phyloP scores from a whole-genome alignment of 2,888 invertebrate genomes.

The Acleris emargana region DNA sequence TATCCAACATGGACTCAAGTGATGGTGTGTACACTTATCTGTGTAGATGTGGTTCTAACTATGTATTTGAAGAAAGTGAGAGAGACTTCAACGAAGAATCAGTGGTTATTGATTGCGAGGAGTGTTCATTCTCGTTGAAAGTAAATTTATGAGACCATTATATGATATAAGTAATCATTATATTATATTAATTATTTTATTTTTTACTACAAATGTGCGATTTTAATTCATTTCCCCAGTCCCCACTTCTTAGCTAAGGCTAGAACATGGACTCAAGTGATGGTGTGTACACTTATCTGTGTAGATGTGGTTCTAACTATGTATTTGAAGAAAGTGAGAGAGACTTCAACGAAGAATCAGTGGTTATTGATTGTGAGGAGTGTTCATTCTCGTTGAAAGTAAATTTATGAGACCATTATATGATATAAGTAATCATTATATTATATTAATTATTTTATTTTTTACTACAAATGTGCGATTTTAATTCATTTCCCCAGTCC shows the following conservation, averaged over 20 bases:
- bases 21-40: constrained; percentile 75
- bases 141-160: constrained; percentile 58
- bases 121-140: constrained; percentile 89
- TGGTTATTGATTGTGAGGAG: constrained; percentile 87
- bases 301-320: constrained; percentile 88
- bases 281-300: constrained; percentile 78
- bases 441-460: too few species aligned
- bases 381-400: constrained; percentile 88
- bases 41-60: constrained; percentile 88
- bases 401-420: constrained; percentile 48
- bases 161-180: not conserved
- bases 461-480: not conserved
- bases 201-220: not conserved
- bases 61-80: constrained; percentile 66
- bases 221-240: not conserved
- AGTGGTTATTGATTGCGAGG: constrained; percentile 86
- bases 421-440: not conserved
- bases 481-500: not conserved
- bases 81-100: constrained; percentile 48
- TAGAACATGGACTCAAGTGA: constrained; percentile 76
- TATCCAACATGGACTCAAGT: constrained; percentile 73
- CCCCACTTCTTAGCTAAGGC: too few species aligned
- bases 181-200: too few species aligned
- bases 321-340: constrained; percentile 58
- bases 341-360: constrained; percentile 51